Conservation (phyloP, 1,140 invertebrate genomes). For the Aleiodes sp. region DNA sequence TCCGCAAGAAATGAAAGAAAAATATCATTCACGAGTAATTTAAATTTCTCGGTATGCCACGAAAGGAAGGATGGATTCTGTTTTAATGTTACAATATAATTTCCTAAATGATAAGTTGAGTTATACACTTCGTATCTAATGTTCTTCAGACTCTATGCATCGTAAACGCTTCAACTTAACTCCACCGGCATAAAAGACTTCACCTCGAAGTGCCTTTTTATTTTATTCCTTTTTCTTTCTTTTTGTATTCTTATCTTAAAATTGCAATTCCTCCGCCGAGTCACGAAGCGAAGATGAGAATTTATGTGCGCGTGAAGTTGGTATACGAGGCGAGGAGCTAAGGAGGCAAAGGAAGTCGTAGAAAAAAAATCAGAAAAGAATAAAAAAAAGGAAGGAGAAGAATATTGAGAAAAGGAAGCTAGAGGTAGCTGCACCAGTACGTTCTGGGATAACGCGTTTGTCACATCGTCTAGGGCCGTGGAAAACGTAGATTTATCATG, state of each 20-base stretch:
- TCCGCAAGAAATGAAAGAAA: too few species aligned
- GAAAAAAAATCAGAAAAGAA: too few species aligned
- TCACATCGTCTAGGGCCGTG: neutral
- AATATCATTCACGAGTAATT: too few species aligned
- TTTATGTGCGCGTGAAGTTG: slow-evolving; percentile 10
- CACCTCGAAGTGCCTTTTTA: neutral
- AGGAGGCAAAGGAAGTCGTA: neutral
- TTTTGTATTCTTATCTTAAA: neutral
- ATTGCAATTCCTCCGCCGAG: neutral
- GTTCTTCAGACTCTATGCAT: too few species aligned
- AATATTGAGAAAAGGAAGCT: neutral
- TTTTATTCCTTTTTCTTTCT: neutral
- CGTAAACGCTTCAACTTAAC: too few species aligned
- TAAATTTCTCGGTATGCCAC: too few species aligned
- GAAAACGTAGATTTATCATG: slow-evolving; percentile 22
- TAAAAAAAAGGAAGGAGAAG: neutral
- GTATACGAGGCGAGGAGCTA: neutral
- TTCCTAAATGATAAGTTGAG: too few species aligned
- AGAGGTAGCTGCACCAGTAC: neutral
- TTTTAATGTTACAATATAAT: too few species aligned
- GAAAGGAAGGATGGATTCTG: too few species aligned
- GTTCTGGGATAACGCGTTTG: slow-evolving; percentile 9
- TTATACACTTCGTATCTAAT: too few species aligned
- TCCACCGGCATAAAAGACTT: neutral
- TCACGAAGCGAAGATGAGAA: slow-evolving; percentile 10